Evolutionary conservation across 2,888 invertebrate genomes (phyloP).

Genomic region (Neoitamus cyanurus): DNA sequence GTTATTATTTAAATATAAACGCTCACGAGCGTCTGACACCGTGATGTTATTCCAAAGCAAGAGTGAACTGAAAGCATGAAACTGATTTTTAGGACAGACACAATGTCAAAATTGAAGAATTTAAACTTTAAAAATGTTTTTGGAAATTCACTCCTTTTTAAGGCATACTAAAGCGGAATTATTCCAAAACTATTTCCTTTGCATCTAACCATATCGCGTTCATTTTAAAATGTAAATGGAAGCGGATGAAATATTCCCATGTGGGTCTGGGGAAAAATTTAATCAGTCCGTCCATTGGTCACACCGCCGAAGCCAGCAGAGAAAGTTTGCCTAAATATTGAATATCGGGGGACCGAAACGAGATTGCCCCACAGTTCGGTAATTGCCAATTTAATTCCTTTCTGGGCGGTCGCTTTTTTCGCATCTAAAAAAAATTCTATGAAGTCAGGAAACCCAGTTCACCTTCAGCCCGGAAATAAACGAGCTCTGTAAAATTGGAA

Average conservation of each 20-base stretch:
- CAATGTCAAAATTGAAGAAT: too few species aligned
- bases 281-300: neutral
- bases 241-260: neutral
- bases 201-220: neutral
- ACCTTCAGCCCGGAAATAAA: neutral
- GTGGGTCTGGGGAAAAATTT: neutral
- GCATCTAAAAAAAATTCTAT: neutral
- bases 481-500: neutral
- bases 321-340: neutral
- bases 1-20: too few species aligned
- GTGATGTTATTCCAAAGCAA: too few species aligned
- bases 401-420: neutral
- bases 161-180: neutral
- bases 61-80: too few species aligned
- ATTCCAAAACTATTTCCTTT: neutral
- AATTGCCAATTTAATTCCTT: conserved; percentile 11
- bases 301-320: neutral
- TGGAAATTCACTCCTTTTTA: too few species aligned
- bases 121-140: too few species aligned
- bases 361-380: neutral
- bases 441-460: neutral
- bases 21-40: too few species aligned
- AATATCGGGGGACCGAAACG: neutral
- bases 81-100: too few species aligned
- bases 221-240: neutral